These are phyloP conservation scores for Aramus guarauna DNA, from an alignment of 2,113 vertebrate species.

Conservation along the genomic window DNA sequence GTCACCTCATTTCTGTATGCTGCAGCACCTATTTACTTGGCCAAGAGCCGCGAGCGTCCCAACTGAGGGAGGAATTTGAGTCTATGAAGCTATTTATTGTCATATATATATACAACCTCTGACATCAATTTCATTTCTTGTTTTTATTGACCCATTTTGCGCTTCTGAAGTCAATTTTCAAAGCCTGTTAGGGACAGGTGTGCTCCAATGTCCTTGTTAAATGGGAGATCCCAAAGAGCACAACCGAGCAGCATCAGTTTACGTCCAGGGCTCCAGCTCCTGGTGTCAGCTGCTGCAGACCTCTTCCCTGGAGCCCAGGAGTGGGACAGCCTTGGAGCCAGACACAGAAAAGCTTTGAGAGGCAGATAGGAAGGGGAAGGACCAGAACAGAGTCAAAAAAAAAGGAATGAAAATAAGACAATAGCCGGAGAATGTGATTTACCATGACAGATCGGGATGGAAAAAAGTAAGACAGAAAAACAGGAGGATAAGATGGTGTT, in stretches of 20 bases:
- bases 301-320: background rate
- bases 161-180: slow-evolving; percentile 23
- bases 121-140: slow-evolving; percentile 49
- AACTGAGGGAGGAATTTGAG: background rate
- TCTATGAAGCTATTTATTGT: background rate
- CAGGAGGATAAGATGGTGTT: background rate
- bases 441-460: background rate
- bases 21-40: background rate
- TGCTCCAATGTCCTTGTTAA: background rate
- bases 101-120: background rate
- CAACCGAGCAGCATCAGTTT: background rate
- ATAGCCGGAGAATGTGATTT: background rate
- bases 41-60: background rate
- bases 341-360: background rate
- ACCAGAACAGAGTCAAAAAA: background rate
- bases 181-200: slow-evolving; percentile 1
- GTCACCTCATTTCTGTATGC: background rate
- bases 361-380: background rate
- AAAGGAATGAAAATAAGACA: background rate
- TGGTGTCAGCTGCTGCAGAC: background rate
- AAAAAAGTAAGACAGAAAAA: background rate
- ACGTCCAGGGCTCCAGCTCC: background rate
- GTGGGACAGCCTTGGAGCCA: background rate
- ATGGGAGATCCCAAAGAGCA: background rate
- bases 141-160: slow-evolving; percentile 50